Base-by-base conservation (phyloP, 2,888 invertebrate species). In the Creontiades dilutus region DNA sequence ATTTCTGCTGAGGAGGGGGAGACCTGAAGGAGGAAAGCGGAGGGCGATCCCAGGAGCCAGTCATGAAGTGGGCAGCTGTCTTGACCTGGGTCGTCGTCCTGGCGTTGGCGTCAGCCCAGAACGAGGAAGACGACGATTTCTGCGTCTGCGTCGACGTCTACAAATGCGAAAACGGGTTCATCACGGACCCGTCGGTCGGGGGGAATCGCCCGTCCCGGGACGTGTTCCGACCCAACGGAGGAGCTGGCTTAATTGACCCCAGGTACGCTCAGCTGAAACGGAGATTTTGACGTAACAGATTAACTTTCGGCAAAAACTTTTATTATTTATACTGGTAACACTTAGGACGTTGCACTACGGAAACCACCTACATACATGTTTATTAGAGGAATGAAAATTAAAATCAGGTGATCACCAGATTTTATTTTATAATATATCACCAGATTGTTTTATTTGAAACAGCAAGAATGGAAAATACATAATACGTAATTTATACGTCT, bases 111-210 rank as follows among this genome's bases (percentile, higher is more conserved):
- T 78, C 78, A 13, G 78, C 78, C n/a, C 78, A 61, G 19, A n/a
- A 19, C 61, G 61, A 61, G 16, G n/a, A n/a, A n/a, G 61, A 61
- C 61, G 55, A 84, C 84, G 84, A 85, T 14, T 55, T 55, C 12
- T 85, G 85, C 37, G 37, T 85, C 16, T 85, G 85, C 85, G 85
- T 85, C 57, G 85, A 85, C 57, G 85, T 85, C 5, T 57, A 55
- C 12, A 85, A 85, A 57, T 85, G 85, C 57, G 57, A 57, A 85
- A 85, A 85, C 55, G 85, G 85, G 4, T 85, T 23, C 37, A 85
- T 85, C 55, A 57, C 23, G 57, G 85, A 81, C 12, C 81, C 81
- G 48, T 11, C 81, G 23, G 48, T 81, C 12, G 48, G 7, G 7
- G 81, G 0, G 19, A 61, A 19, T 61, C 61, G 61, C n/a, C 61